Evolutionary conservation across 1,140 invertebrate genomes (phyloP).

Genomic region (Amphibalanus amphitrite): DNA sequence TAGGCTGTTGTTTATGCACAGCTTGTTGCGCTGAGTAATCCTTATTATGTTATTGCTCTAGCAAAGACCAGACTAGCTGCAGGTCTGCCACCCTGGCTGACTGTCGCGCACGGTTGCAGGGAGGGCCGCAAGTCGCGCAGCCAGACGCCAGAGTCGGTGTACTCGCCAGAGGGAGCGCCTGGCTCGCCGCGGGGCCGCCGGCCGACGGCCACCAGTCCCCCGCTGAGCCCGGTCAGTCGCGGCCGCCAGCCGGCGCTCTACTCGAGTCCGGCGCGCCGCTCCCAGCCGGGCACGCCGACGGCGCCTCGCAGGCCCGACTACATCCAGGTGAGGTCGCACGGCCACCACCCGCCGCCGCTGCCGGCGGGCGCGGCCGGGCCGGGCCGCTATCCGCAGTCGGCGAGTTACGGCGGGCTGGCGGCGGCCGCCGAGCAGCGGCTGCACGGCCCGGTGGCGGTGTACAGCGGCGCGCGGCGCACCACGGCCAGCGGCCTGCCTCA

Average conservation of each 20-base stretch:
- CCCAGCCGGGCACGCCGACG: constrained; percentile 72
- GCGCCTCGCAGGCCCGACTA: constrained; percentile 67
- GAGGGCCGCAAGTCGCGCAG: neutral
- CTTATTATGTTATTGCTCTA: too few relatives aligned
- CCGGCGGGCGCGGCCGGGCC: too few relatives aligned
- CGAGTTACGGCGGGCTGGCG: neutral
- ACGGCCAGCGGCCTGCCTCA: neutral
- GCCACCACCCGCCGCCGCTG: neutral
- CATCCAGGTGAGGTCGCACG: constrained; percentile 27
- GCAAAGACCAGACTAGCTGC: too few relatives aligned
- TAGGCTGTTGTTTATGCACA: too few relatives aligned
- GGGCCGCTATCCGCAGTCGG: neutral
- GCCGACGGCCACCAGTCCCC: neutral
- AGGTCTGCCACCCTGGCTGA: too few relatives aligned
- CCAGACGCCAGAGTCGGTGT: neutral
- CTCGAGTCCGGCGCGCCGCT: constrained; percentile 36
- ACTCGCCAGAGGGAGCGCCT: neutral
- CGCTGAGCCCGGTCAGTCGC: neutral
- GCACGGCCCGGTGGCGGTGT: neutral
- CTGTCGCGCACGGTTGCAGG: neutral
- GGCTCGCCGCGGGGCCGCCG: neutral
- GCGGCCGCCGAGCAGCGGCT: too few relatives aligned
- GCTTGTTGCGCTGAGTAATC: too few relatives aligned
- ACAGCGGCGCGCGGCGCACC: neutral
- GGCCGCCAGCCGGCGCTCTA: neutral